Evolutionary conservation across 2,113 vertebrate genomes (phyloP).

Genomic region (Gambusia affinis): DNA sequence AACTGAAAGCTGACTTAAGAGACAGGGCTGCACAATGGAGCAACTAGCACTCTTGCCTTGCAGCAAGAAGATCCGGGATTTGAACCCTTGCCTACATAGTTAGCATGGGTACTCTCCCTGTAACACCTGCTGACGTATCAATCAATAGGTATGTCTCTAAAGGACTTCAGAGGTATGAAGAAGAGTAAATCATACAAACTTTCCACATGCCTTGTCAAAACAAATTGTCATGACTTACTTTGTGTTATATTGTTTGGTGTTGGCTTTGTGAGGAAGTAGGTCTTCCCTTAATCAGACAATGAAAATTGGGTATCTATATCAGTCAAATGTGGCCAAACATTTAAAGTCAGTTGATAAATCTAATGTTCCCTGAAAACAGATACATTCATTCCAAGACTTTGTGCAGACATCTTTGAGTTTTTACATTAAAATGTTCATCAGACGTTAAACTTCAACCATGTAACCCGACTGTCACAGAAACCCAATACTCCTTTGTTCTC

Average conservation of each 20-base stretch:
- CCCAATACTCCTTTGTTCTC: neutral
- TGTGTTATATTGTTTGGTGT: no score
- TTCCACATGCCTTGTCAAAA: no score
- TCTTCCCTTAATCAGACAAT: conserved; percentile 26
- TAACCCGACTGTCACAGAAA: neutral
- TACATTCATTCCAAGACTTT: neutral
- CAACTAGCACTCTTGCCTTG: neutral
- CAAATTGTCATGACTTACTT: conserved; percentile 2
- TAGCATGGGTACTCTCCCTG: neutral
- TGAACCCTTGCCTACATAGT: no score
- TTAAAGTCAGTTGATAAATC: conserved; percentile 8
- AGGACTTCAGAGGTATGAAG: neutral
- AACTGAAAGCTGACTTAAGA: neutral
- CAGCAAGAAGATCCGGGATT: neutral
- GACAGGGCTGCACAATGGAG: neutral
- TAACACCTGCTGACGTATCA: neutral
- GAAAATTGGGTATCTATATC: conserved; percentile 27
- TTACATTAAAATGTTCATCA: neutral
- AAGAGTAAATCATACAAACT: neutral
- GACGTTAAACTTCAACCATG: neutral
- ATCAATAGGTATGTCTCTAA: neutral
- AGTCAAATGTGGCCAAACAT: conserved; percentile 11
- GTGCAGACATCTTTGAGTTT: neutral
- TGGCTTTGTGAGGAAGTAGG: neutral
- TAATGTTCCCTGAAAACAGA: neutral